Evolutionary conservation across 53 echinoderm and acorn worm species (phyloP), one percentile per base, ranked within the genome.

Genomic region (Pentamera pediparva): DNA sequence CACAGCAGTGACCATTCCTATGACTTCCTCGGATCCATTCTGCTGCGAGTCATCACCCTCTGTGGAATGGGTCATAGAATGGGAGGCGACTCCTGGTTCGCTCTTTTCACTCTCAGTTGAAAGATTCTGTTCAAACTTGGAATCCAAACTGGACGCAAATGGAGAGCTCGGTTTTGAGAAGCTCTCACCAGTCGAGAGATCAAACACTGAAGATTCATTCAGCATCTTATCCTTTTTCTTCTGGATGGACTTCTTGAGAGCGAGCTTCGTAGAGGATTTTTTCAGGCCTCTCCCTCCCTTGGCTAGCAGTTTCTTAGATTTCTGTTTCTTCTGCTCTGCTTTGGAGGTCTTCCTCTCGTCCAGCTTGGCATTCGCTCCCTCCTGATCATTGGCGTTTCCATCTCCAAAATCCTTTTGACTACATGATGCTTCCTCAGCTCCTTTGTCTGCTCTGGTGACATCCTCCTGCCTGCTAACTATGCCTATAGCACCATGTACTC

Each of bases 131-230:
- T 53, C 73, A 47, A 33, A 72, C 28, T 32, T 49, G 0, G 29
- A 10, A 52, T n/a, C n/a, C n/a, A n/a, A n/a, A n/a, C n/a, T n/a
- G n/a, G n/a, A n/a, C n/a, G n/a, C n/a, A n/a, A n/a, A n/a, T n/a
- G 51, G 39, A 52, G 92, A 84, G 22, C 70, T 69, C 22, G 87
- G 87, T 19, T 84, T 48, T 18, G 92, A 81, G 58, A 91, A 91
- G 38, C 84, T 87, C 15, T 91, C 92, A 18, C 87, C 87, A 9
- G 75, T 39, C 18, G 87, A 87, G 18, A 91, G 70, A 84, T 91
- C 92, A 81, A 91, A 91, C 4, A 91, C 79, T 5, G 81, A 72
- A 21, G 35, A 52, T 22, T 52, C 73, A 22, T 61, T 24, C n/a
- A 1, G 11, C 4, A 19, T 5, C 2, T 30, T 50, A 9, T 6